Evolutionary conservation across 2,113 vertebrate genomes (phyloP), one percentile per base, ranked within the genome.

Genomic region (Pithys albifrons): DNA sequence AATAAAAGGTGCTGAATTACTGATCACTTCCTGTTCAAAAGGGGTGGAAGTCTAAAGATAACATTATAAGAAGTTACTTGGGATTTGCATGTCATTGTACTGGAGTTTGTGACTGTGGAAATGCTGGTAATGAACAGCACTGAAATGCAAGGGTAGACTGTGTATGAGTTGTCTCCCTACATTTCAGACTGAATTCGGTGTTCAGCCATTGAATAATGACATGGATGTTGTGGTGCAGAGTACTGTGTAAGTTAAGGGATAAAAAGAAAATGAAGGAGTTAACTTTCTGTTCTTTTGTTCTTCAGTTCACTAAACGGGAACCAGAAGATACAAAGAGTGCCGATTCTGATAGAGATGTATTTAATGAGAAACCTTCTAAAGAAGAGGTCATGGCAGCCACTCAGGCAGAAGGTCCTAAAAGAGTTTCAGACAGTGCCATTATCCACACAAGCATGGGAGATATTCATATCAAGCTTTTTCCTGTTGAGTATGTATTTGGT

Each of bases 321-420:
- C 99, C 99, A 35, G 99, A 99, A 97, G 99, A 99, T 82, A 99
- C 99, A 0, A 99, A 99, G 97, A 99, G 98, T 54, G 99, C 99
- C 2, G 99, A 99, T 90, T 99, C 99, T 16, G 99, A 99, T 98
- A 97, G 99, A 96, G 99, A 99, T 96, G 98, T 99, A 80, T 99
- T 99, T 76, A 99, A 99, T 83, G 99, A 99, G 97, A 99, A 99
- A 75, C 99, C 99, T 14, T 99, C 99, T 48, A 99, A 99, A 97
- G 99, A 99, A 95, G 99, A 99, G 96, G 99, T 99, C 72, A 99
- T 99, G 99, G 99, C 99, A n/a, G 99, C 99, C 84, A 99, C 99
- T 37, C 99, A 99, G 97, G 99, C 99, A 19, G 99, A 99, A 97
- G 99, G 99, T 41, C 99, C 99, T 16, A 99, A 99, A 95, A 98